Conservation (phyloP, 37 sponge, comb jelly and placozoan species). For the Dysidea cf. avara region DNA sequence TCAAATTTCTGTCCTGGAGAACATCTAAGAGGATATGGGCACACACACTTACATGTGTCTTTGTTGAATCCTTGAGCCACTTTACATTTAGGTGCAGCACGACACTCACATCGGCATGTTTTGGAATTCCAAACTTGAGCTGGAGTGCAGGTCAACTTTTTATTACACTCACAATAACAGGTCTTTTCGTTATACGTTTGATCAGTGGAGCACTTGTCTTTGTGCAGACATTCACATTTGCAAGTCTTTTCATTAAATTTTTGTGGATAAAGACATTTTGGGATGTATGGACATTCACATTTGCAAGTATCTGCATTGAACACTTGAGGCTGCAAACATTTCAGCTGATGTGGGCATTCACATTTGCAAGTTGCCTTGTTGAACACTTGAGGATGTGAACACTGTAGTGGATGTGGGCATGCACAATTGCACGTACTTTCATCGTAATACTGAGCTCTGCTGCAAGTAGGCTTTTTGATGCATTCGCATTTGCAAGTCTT, state of each 20-base stretch:
- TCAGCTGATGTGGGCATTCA: conserved; percentile 9
- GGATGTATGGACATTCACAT: conserved; percentile 28
- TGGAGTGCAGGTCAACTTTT: not conserved
- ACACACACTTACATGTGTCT: conserved; percentile 20
- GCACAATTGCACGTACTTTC: not conserved
- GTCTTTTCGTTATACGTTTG: not conserved
- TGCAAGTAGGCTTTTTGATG: conserved; percentile 7
- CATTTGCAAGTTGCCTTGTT: not conserved
- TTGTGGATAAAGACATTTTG: conserved; percentile 1
- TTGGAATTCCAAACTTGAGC: conserved; percentile 3
- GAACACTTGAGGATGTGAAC: not conserved
- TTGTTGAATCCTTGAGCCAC: conserved; percentile 10
- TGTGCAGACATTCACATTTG: not conserved
- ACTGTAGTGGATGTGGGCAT: not conserved
- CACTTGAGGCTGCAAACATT: not conserved
- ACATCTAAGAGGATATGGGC: conserved; percentile 34
- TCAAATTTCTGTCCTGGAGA: conserved; percentile 7
- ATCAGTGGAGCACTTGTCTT: too few relatives aligned
- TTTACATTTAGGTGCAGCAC: not conserved
- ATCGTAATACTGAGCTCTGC: not conserved
- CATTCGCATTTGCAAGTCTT: conserved; percentile 34
- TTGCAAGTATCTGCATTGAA: conserved; percentile 16
- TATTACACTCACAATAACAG: not conserved
- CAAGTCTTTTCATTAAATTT: conserved; percentile 10
- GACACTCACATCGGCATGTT: conserved; percentile 37